phyloP scores from a whole-genome alignment of 2,797 vertebrate genomes.

The Chloroceryle amazona region DNA sequence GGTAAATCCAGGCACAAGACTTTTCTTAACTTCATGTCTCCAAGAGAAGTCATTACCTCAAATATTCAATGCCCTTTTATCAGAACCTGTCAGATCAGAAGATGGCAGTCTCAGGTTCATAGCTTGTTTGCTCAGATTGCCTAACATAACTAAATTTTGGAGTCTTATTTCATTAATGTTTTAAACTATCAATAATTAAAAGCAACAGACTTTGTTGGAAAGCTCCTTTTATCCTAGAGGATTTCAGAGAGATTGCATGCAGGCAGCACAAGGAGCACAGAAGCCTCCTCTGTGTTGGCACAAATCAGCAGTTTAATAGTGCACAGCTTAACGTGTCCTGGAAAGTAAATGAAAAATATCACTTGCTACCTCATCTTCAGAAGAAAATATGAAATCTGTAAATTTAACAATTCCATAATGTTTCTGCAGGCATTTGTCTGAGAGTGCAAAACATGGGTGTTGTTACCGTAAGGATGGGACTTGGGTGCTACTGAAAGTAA shows the following conservation, averaged over 20 bases:
- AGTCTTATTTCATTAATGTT: slow-evolving; percentile 35
- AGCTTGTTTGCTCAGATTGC: slow-evolving; percentile 16
- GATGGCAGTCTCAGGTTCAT: neutral
- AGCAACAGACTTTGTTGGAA: neutral
- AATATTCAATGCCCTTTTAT: neutral
- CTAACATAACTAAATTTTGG: neutral
- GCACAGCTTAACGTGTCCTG: neutral
- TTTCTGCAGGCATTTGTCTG: slow-evolving; percentile 28
- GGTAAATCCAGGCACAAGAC: neutral
- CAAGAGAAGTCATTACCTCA: neutral
- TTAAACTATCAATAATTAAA: slow-evolving; percentile 39
- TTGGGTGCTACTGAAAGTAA: neutral
- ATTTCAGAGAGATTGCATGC: neutral
- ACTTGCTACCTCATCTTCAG: neutral
- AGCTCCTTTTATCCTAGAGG: neutral
- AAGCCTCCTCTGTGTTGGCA: neutral
- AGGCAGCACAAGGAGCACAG: neutral
- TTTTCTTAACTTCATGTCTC: neutral
- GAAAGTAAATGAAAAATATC: slow-evolving; percentile 17
- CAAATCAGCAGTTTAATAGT: neutral
- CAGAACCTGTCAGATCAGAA: neutral
- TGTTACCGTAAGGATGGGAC: neutral
- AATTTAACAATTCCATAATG: slow-evolving; percentile 23
- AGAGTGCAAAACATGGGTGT: neutral
- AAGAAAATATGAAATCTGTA: neutral